Evolutionary conservation across 2,797 vertebrate genomes (phyloP), one percentile per base, ranked within the genome.

Genomic region (Enteromius trimaculatus): DNA sequence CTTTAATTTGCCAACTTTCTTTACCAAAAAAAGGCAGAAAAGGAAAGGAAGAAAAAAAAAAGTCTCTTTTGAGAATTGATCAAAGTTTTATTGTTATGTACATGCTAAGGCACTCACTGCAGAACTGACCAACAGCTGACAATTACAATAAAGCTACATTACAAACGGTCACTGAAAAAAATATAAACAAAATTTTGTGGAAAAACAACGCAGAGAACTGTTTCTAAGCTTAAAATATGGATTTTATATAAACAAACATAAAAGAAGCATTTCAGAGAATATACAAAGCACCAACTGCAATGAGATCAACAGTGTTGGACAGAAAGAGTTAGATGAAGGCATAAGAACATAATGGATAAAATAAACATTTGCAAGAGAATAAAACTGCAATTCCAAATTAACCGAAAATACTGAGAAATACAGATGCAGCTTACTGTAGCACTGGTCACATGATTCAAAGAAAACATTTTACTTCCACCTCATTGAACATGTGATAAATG

Each of bases 91-190:
- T 78, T 65, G 26, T 65, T 78, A 55, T 72, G 37, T 64, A 51
- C 42, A 74, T 23, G 39, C 26, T 49, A 64, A 72, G 69, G 79
- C 79, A 80, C 79, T 80, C 51, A 80, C 51, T 60, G 39, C 60
- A 37, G 4, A 81, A 74, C 42, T 74, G 42, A 81, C 42, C 29
- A 47, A 70, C 17, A 23, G 26, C 44, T 34, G 26, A 44, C 37
- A 80, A 5, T 3, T 44, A 39, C 13, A 69, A 19, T 26, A 71
- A 51, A 58, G 9, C 66, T 39, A 69, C 42, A 55, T 42, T 26
- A 70, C 51, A 80, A 39, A 80, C 8, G 21, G n/a, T 42, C 8
- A 29, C 3, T 3, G 8, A 23, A 14, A 72, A 72, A 26, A 72
- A 2, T 17, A 2, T 16, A 47, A n/a, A n/a, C 21, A 29, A 47